Base-by-base conservation (phyloP, 1,140 invertebrate genomes). In the Drosophila saltans region DNA sequence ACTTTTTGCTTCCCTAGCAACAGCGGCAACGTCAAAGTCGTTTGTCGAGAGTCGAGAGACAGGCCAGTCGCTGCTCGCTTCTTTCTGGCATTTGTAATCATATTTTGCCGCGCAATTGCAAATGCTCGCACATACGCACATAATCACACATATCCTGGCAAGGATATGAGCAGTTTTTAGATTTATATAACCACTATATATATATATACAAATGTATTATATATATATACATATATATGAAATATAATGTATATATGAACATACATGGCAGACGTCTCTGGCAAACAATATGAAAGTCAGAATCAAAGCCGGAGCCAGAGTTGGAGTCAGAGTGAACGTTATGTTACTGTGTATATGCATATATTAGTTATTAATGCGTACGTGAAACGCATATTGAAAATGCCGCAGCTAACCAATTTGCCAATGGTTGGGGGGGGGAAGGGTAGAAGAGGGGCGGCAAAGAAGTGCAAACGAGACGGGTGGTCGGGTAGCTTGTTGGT, bases 341-440 rank as follows among this genome's bases (percentile, higher is more conserved):
- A 68, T 78, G 79, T 68, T 81, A 85, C 81, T 82, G 83, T 82
- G 83, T 88, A 82, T 86, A 86, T 88, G 82, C 82, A 86, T 86
- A 86, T 86, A 88, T 89, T 88, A 88, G 83, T 88, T 88, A 89
- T 89, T 88, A 88, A 88, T 88, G 83, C 84, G 83, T 89, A 88
- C 83, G 83, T 88, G 83, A 45, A 89, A 74, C 80, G 83, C 84
- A 88, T 86, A 86, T 86, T 86, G 83, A 86, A 88, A 86, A 82
- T 67, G 82, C 71, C 79, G 83, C 75, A 86, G 61, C 69, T 77
- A 73, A 67, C 80, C 65, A 76, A 76, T 77, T 69, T 83, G 77
- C 83, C 75, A 72, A 60, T 16, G 16, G 16, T 16, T 0, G 16
- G 16, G 16, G 16, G 7, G 33, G 30, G 3, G 33, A 10, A 7